Evolutionary conservation across 1,140 invertebrate species (phyloP).

Genomic region (Orchesella cincta): DNA sequence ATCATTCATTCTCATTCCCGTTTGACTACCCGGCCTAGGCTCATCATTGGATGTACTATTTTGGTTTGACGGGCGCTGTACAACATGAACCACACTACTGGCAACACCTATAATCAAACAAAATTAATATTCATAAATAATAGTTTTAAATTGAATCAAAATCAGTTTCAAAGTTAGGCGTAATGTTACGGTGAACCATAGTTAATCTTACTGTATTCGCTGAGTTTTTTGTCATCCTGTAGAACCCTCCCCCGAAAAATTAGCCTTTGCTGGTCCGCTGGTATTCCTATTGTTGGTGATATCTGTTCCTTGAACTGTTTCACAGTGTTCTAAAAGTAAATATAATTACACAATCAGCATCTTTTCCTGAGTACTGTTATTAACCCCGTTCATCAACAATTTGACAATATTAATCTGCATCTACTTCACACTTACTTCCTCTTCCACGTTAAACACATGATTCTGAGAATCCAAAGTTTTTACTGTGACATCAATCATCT

Average conservation of each 20-base stretch:
- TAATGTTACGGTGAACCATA: background rate
- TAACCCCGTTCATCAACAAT: too few species aligned
- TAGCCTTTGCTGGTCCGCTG: slow-evolving; percentile 78
- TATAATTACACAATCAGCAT: background rate
- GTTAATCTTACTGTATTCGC: slow-evolving; percentile 80
- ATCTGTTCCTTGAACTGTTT: slow-evolving; percentile 84
- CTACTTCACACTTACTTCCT: slow-evolving; percentile 71
- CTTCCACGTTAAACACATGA: slow-evolving; percentile 78
- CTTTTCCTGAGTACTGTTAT: too few species aligned
- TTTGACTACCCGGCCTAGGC: slow-evolving; percentile 24
- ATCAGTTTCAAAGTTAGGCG: slow-evolving; percentile 25
- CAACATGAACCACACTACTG: slow-evolving; percentile 89
- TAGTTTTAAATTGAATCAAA: too few species aligned
- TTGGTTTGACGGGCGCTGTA: slow-evolving; percentile 75
- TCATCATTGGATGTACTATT: slow-evolving; percentile 50
- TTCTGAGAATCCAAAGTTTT: slow-evolving; percentile 92
- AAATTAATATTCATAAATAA: background rate
- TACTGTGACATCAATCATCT: slow-evolving; percentile 81
- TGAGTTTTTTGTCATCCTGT: slow-evolving; percentile 83
- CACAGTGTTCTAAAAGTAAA: slow-evolving; percentile 73
- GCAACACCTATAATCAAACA: slow-evolving; percentile 71
- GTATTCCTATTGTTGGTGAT: slow-evolving; percentile 71
- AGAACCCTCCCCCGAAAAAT: slow-evolving; percentile 91
- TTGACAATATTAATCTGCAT: too few species aligned
- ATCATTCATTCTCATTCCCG: background rate